phyloP scores from a whole-genome alignment of 2,888 invertebrate genomes.

The Drosophila pegasa region DNA sequence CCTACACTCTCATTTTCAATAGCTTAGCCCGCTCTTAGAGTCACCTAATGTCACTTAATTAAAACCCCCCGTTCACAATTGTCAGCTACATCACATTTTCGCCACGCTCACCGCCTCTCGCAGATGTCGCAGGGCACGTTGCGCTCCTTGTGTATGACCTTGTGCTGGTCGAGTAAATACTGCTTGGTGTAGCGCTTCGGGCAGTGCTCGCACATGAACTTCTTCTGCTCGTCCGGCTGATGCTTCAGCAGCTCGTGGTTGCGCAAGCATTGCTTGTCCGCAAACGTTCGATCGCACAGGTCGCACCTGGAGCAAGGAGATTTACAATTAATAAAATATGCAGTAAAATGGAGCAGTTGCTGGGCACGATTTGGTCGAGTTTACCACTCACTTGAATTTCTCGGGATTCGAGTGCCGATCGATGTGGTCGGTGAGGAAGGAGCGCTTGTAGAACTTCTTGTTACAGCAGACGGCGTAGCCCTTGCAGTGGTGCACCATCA shows the following conservation, averaged over 20 bases:
- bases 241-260: constrained; percentile 83
- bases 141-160: constrained; percentile 73
- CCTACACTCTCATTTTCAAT: too few species aligned
- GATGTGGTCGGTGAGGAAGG: constrained; percentile 83
- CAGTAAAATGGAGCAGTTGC: neutral
- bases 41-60: too few species aligned
- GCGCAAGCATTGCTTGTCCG: constrained; percentile 82
- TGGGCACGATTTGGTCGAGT: constrained; percentile 22
- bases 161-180: constrained; percentile 83
- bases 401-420: constrained; percentile 83
- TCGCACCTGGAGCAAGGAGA: constrained; percentile 61
- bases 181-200: constrained; percentile 82
- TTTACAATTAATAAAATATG: neutral
- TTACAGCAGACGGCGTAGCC: constrained; percentile 83
- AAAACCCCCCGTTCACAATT: too few species aligned
- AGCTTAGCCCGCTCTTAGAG: too few species aligned
- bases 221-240: constrained; percentile 82
- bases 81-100: constrained; percentile 24
- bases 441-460: constrained; percentile 82
- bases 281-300: constrained; percentile 75
- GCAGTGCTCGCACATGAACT: constrained; percentile 82
- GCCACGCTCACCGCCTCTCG: constrained; percentile 75
- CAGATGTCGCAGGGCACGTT: constrained; percentile 81
- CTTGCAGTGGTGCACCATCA: constrained; percentile 66
- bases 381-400: constrained; percentile 81